Evolutionary conservation across 1,140 invertebrate species (phyloP), one percentile per base, ranked within the genome.

Genomic region (Drosophila leontia): DNA sequence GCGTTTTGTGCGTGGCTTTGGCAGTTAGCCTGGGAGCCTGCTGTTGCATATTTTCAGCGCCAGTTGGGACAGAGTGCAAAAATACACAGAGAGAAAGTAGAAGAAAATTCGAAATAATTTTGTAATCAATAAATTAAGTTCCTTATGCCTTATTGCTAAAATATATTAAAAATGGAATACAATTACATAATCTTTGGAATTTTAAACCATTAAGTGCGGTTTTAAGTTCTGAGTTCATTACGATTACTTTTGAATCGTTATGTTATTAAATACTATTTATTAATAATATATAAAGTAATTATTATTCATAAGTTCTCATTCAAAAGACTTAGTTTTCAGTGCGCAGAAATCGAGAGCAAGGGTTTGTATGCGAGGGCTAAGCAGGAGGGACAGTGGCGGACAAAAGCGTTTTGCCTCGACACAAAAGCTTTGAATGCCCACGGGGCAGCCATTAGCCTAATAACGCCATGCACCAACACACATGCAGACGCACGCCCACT

Each of bases 1-100:
- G 84, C 84, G 80, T 87, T 87, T 83, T 80, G 84, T 88, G 84
- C 84, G 84, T 88, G 84, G 84, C 84, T 87, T 83, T 88, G 80
- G 76, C 84, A 88, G 80, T 78, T 80, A 75, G 76, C 67, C 71
- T 76, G 83, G 59, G 29, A 74, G 82, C 61, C 78, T 67, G 82
- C 78, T 62, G 44, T 44, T 82, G 83, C 83, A 86, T 87, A 86
- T 79, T 87, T 87, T 76, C 82, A 76, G 50, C 48, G 53, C 42
- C 32, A 60, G 45, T 50, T 34, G 35, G 67, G 12, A 8, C 8
- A 17, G 37, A 70, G 62, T 42, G 15, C 19, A 53, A 44, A 45
- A 12, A 19, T 69, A 45, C 67, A 69, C 65, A 7, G 6, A 13
- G n/a, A 60, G 29, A 19, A 61, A 17, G 0, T 5, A n/a, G 8